Conservation (phyloP, 2,113 vertebrate genomes). For the Brevimyrus niger region DNA sequence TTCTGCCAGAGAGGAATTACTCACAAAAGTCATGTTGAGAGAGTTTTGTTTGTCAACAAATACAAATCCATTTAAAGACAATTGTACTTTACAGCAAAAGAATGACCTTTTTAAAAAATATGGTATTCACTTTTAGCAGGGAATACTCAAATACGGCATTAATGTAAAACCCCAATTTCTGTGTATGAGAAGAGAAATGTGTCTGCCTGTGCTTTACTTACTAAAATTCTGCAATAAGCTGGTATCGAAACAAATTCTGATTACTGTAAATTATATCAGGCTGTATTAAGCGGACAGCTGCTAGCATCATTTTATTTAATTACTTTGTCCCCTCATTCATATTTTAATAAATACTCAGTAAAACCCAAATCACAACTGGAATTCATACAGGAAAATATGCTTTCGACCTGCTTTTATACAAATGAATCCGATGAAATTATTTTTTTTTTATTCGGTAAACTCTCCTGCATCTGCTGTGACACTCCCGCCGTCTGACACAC, state of each 20-base stretch:
- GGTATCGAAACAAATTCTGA: neutral
- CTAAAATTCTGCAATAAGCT: slow-evolving; percentile 15
- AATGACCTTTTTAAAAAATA: neutral
- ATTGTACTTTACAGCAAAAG: neutral
- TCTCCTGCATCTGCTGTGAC: neutral
- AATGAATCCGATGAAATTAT: neutral
- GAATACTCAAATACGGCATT: neutral
- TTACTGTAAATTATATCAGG: slow-evolving; percentile 7
- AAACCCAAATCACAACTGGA: neutral
- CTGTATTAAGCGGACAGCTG: neutral
- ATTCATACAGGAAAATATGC: neutral
- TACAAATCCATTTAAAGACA: neutral
- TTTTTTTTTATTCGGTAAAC: neutral
- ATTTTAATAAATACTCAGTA: neutral
- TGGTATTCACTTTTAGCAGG: neutral
- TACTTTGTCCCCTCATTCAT: neutral
- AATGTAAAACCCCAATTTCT: neutral
- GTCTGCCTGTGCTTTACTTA: neutral
- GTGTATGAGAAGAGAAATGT: neutral
- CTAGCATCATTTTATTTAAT: slow-evolving; percentile 12
- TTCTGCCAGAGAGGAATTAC: neutral
- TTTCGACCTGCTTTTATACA: neutral
- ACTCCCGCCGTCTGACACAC: neutral
- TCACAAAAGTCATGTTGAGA: neutral
- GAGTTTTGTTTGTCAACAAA: neutral